Base-by-base conservation (phyloP, 2,888 invertebrate genomes). In the Tyria jacobaeae region DNA sequence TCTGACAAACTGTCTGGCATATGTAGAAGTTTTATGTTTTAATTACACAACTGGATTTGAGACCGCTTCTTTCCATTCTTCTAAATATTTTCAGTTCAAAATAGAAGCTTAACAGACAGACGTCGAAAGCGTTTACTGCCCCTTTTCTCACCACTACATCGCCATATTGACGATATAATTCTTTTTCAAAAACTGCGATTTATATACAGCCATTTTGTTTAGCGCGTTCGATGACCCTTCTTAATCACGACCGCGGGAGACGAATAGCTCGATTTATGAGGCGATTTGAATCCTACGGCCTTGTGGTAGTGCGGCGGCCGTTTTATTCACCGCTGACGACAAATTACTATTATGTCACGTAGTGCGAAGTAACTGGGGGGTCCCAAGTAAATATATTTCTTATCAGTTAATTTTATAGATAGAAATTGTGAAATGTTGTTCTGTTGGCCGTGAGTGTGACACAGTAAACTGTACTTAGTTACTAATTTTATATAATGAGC, bases 141-240 rank as follows among this genome's bases (percentile, higher is more conserved):
- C n/a, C n/a, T n/a, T n/a, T n/a, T n/a, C n/a, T n/a, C n/a, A n/a
- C n/a, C n/a, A n/a, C n/a, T n/a, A n/a, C n/a, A n/a, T n/a, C n/a
- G n/a, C n/a, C n/a, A n/a, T n/a, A 63, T 63, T 67, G 63, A 44
- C 50, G 57, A 64, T 66, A 66, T 68, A 73, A 71, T 73, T 66
- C 74, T 62, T 76, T 76, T 70, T 66, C 65, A 70, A 78, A 75
- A 76, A 71, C 69, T 66, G 70, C 71, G 69, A 70, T 65, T 67
- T 66, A 64, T 65, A 58, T 69, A 62, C 79, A 63, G 72, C 77
- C 77, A 77, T 77, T 78, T 77, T 78, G 79, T 57, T 61, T 60
- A 50, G 57, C 60, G 64, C 60, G 70, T 76, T 68, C 79, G 17
- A 52, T 57, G 76, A 74, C 78, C 76, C 47, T 55, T 44, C 34